Conservation (phyloP, 1,140 invertebrate species). For the Cecropterus lyciades region DNA sequence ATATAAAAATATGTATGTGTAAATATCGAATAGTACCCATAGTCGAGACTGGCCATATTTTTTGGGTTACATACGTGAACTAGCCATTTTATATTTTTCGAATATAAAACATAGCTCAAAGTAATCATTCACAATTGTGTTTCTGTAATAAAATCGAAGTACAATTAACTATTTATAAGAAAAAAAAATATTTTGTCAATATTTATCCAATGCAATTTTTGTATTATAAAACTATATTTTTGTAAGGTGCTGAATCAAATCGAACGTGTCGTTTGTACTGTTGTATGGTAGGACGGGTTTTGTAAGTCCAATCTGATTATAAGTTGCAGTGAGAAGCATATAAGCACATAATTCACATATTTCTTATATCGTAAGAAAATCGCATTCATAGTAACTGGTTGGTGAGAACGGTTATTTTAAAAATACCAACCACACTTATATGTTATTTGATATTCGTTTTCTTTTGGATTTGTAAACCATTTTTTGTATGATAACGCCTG, state of each 20-base stretch:
- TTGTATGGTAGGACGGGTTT: conserved; percentile 1
- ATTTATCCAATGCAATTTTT: conserved; percentile 39
- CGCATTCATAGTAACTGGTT: too few relatives aligned
- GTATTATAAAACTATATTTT: conserved; percentile 48
- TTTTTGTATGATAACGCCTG: too few relatives aligned
- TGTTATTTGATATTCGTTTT: too few relatives aligned
- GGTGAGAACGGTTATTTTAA: too few relatives aligned
- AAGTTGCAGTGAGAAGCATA: too few relatives aligned
- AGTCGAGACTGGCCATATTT: background rate
- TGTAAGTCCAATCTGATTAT: conserved; percentile 1
- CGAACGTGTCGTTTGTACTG: conserved; percentile 23
- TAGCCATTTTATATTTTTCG: conserved; percentile 9
- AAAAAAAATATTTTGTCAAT: conserved; percentile 48
- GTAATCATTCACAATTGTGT: conserved; percentile 13
- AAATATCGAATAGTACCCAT: conserved; percentile 4
- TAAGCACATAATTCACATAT: too few relatives aligned
- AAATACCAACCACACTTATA: too few relatives aligned
- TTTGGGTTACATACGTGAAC: background rate
- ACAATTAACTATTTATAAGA: conserved; percentile 64
- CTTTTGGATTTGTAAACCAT: too few relatives aligned
- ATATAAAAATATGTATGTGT: conserved; percentile 5
- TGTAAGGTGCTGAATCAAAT: conserved; percentile 57
- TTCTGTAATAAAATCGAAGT: conserved; percentile 60
- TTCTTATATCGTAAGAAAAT: too few relatives aligned
- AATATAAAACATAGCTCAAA: conserved; percentile 34